phyloP scores from a whole-genome alignment of 1,140 invertebrate genomes.

The Mamestra configurata region DNA sequence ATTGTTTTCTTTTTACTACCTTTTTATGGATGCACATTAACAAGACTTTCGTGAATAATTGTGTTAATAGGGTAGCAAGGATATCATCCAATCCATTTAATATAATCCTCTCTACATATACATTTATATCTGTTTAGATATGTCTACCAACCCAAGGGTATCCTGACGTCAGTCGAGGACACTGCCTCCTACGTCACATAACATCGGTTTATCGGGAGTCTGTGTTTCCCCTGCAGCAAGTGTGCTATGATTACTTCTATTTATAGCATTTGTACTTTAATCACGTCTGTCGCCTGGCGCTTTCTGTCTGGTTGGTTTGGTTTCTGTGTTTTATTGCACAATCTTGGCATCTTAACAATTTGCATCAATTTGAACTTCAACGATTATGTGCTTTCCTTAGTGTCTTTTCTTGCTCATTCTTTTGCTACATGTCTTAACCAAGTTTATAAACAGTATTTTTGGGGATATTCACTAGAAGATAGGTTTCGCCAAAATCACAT shows the following conservation, averaged over 20 bases:
- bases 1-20: constrained; percentile 21
- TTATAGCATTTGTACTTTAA: not conserved
- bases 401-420: not conserved
- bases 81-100: not conserved
- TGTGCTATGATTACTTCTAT: not conserved
- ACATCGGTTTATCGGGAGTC: not conserved
- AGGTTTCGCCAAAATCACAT: too few species aligned
- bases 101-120: too few species aligned
- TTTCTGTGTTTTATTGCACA: not conserved
- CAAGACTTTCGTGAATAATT: not conserved
- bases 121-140: not conserved
- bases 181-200: constrained; percentile 1
- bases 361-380: not conserved
- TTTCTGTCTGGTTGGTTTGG: not conserved
- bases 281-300: not conserved
- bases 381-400: not conserved
- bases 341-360: not conserved
- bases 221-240: constrained; percentile 17
- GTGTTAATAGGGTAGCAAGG: not conserved
- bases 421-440: not conserved
- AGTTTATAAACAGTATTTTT: too few species aligned
- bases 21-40: constrained; percentile 1
- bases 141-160: not conserved
- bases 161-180: not conserved
- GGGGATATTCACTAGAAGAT: too few species aligned